Evolutionary conservation across 2,113 vertebrate species (phyloP).

Genomic region (Laticauda colubrina): DNA sequence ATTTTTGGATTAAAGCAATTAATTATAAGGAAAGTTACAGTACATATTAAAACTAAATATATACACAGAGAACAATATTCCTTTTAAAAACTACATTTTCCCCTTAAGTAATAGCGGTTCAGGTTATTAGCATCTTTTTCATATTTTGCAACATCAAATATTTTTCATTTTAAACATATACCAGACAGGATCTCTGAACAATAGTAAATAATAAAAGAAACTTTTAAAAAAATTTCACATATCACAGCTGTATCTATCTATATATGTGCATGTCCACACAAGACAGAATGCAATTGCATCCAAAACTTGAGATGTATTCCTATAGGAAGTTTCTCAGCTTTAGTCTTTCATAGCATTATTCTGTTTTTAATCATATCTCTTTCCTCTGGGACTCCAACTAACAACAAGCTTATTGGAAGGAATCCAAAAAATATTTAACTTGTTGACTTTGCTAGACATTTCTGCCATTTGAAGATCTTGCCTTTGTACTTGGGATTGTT

Average conservation of each 20-base stretch:
- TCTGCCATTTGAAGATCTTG: background rate
- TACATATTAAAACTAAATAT: conserved; percentile 48
- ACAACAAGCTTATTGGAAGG: conserved; percentile 31
- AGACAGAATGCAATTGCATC: background rate
- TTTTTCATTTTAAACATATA: conserved; percentile 25
- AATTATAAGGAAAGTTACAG: conserved; percentile 48
- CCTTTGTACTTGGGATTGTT: background rate
- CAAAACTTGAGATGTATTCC: background rate
- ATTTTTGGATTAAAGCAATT: conserved; percentile 47
- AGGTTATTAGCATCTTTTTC: conserved; percentile 37
- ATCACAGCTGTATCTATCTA: background rate
- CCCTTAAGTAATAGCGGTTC: conserved; percentile 29
- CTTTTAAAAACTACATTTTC: conserved; percentile 34
- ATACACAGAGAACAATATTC: conserved; percentile 28
- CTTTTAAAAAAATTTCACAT: background rate
- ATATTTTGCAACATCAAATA: background rate
- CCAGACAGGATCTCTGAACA: background rate
- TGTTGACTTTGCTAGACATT: background rate
- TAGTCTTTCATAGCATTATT: conserved; percentile 26
- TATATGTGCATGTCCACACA: background rate
- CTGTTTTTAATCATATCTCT: conserved; percentile 19
- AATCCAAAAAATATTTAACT: conserved; percentile 39
- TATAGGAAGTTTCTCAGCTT: background rate
- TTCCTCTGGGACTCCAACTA: background rate
- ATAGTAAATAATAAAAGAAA: conserved; percentile 18